Evolutionary conservation across 2,113 vertebrate genomes (phyloP).

Genomic region (Aythya baeri): DNA sequence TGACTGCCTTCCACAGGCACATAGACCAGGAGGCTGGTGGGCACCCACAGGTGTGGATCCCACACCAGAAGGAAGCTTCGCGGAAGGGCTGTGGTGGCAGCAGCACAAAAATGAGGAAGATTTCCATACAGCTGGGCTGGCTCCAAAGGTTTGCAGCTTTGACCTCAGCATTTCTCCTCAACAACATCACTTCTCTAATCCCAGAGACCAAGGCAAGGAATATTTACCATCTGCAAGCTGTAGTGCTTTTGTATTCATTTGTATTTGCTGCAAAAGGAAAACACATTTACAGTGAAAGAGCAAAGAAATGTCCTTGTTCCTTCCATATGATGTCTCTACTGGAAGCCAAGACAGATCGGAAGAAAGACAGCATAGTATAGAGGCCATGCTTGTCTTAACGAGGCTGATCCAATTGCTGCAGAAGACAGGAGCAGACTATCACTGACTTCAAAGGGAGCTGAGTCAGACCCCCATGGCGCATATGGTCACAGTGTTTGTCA

Average conservation of each 20-base stretch:
- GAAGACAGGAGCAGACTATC: background rate
- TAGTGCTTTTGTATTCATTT: background rate
- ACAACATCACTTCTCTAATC: background rate
- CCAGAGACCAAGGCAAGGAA: background rate
- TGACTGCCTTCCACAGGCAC: background rate
- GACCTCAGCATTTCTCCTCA: background rate
- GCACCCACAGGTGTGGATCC: background rate
- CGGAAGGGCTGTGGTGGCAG: background rate
- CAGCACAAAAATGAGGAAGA: background rate
- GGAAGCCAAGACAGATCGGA: background rate
- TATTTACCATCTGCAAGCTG: background rate
- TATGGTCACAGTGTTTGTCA: background rate
- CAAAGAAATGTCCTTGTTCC: background rate
- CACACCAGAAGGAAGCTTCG: background rate
- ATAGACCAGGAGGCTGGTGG: background rate
- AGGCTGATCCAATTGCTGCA: background rate
- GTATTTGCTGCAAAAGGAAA: slow-evolving; percentile 20
- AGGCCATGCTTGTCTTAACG: background rate
- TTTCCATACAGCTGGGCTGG: background rate
- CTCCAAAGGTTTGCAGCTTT: background rate
- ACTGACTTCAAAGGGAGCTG: slow-evolving; percentile 27
- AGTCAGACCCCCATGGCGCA: background rate
- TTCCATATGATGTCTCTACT: background rate
- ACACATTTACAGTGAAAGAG: background rate
- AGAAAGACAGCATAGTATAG: background rate